These are phyloP conservation scores for Stylophora pistillata DNA, from an alignment of 64 coral and sea anemone species.

Conservation along the genomic window DNA sequence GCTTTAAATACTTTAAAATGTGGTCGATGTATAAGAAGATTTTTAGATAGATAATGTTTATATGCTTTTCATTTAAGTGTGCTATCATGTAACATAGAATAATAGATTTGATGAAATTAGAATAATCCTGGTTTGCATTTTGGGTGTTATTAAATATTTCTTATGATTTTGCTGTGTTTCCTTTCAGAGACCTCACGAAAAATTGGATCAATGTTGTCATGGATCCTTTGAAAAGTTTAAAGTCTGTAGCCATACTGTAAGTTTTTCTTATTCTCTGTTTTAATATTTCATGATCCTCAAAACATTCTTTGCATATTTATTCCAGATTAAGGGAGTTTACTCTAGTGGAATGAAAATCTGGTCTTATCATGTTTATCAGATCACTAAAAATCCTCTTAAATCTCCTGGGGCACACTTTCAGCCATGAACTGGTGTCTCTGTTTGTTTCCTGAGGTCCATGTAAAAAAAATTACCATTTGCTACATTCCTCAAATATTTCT, in stretches of 20 bases:
- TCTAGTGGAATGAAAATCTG: slow-evolving; percentile 20
- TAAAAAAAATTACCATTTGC: background rate
- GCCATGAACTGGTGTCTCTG: background rate
- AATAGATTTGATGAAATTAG: background rate
- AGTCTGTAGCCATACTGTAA: slow-evolving; percentile 26
- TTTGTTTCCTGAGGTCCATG: background rate
- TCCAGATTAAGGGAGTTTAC: background rate
- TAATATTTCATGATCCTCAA: background rate
- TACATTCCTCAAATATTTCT: background rate
- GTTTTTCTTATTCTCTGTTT: background rate
- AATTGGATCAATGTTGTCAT: background rate
- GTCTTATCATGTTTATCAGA: background rate
- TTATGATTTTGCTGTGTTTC: background rate
- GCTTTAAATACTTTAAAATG: background rate
- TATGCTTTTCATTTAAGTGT: background rate
- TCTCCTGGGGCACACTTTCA: background rate
- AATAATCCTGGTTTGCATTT: background rate
- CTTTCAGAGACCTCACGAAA: slow-evolving; percentile 36
- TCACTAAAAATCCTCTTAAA: background rate
- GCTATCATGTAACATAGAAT: background rate
- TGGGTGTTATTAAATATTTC: background rate
- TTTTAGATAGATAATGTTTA: background rate
- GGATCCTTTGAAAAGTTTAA: slow-evolving; percentile 2
- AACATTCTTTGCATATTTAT: background rate
- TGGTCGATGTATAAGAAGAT: background rate